Percentiles rank a stretch among this genome's conserved stretches.
Conservation (phyloP, 2,888 invertebrate genomes). For the Synanthedon vespiformis region DNA sequence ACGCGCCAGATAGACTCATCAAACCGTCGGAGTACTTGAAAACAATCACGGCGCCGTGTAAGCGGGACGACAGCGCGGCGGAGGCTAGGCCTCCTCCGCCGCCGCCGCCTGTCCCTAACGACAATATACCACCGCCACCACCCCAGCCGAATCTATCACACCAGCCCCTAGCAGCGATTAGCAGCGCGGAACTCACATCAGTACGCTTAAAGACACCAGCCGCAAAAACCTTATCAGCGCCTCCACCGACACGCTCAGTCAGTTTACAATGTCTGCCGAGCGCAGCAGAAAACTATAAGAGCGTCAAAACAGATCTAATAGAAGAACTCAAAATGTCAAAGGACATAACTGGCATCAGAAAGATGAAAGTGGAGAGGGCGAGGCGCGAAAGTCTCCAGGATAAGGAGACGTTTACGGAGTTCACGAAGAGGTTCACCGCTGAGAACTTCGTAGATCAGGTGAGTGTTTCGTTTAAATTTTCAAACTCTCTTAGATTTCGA, state of each 20-base stretch:
- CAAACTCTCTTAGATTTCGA: too few relatives aligned
- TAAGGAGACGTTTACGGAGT: conserved; percentile 85
- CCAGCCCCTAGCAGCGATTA: conserved; percentile 88
- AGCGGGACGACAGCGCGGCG: conserved; percentile 63
- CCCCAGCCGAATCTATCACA: conserved; percentile 47
- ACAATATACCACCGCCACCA: conserved; percentile 43
- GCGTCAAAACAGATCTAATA: conserved; percentile 87
- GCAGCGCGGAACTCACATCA: conserved; percentile 87
- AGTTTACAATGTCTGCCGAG: conserved; percentile 80
- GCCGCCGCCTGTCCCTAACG: conserved; percentile 46
- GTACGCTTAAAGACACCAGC: conserved; percentile 83
- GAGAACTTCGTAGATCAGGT: conserved; percentile 93
- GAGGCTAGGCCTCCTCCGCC: conserved; percentile 73
- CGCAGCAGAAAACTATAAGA: conserved; percentile 76
- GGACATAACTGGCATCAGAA: conserved; percentile 93
- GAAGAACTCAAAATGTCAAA: conserved; percentile 93
- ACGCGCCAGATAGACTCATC: conserved; percentile 85
- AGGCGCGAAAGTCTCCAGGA: conserved; percentile 86
- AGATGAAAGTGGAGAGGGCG: conserved; percentile 90
- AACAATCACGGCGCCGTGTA: conserved; percentile 79
- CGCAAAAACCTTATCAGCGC: conserved; percentile 87
- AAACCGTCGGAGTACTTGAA: conserved; percentile 93
- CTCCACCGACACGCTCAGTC: conserved; percentile 74
- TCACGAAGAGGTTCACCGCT: conserved; percentile 85
- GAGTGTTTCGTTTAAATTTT: conserved; percentile 28